Conservation (phyloP, 2,797 vertebrate species). For the Phalloptychus januarius region DNA sequence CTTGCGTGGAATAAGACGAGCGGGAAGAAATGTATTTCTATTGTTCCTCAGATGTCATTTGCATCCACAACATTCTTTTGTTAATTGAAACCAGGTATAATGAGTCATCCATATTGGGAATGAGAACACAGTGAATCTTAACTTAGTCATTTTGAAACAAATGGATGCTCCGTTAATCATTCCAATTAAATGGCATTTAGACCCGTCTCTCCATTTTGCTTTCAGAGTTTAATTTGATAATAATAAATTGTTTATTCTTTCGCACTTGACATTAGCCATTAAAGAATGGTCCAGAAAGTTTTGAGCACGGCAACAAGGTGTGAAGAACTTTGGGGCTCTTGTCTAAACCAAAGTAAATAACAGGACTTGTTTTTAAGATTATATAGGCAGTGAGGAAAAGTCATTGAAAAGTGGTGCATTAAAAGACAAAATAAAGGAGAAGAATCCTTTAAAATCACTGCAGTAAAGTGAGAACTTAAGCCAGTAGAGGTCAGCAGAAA, state of each 20-base stretch:
- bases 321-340: background rate
- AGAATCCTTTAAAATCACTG: background rate
- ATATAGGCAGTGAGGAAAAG: background rate
- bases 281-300: background rate
- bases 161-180: conserved; percentile 8
- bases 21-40: background rate
- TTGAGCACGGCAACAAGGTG: background rate
- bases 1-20: conserved; percentile 4
- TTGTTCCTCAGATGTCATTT: background rate
- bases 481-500: conserved; percentile 27
- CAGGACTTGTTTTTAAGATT: background rate
- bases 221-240: background rate
- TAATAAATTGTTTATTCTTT: background rate
- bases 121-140: conserved; percentile 31
- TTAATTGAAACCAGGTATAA: conserved; percentile 25
- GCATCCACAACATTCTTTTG: conserved; percentile 8
- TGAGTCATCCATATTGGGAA: conserved; percentile 39
- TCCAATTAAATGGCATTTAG: background rate
- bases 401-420: background rate
- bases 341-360: background rate
- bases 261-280: background rate
- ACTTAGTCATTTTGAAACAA: conserved; percentile 1
- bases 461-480: background rate
- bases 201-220: background rate
- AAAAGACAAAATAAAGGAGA: background rate